Percentiles rank a stretch among this genome's conserved stretches.
Conservation (phyloP, 2,113 vertebrate species). For the Lamprotornis superbus region DNA sequence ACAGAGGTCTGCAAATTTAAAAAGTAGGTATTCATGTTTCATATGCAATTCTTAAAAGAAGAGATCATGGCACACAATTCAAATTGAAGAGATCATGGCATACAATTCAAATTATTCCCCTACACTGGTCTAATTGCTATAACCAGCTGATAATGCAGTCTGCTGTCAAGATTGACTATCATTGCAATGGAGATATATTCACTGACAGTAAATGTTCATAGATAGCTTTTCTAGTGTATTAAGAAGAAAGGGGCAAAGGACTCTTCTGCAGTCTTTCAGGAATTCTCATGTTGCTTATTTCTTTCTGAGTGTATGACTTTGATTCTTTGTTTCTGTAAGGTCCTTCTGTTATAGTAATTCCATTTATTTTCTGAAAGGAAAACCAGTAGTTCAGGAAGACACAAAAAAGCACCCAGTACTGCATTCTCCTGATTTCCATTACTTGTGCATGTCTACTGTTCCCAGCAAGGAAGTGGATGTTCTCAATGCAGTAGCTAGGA, state of each 20-base stretch:
- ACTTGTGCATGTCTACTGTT: background rate
- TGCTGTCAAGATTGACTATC: background rate
- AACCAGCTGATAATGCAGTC: slow-evolving; percentile 6
- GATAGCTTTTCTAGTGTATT: background rate
- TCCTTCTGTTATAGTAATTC: background rate
- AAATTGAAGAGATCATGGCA: background rate
- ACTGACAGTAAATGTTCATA: background rate
- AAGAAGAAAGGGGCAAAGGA: background rate
- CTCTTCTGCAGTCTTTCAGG: background rate
- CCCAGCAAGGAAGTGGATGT: background rate
- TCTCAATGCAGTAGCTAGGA: background rate
- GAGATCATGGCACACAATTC: background rate
- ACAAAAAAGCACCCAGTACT: background rate
- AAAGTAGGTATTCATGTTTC: background rate
- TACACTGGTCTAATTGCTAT: background rate
- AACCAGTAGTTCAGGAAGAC: background rate
- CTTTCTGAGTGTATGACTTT: background rate
- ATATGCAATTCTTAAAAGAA: background rate
- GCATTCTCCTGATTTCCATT: background rate
- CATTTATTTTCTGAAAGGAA: background rate
- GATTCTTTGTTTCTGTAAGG: background rate
- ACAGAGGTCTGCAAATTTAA: background rate
- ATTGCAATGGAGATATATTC: slow-evolving; percentile 31
- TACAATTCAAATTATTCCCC: background rate
- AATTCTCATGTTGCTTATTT: background rate